A percentile compares a stretch with the other conserved stretches of the same genome.
phyloP scores from a whole-genome alignment of 2,113 vertebrate species.

The Phyllostomus hastatus region DNA sequence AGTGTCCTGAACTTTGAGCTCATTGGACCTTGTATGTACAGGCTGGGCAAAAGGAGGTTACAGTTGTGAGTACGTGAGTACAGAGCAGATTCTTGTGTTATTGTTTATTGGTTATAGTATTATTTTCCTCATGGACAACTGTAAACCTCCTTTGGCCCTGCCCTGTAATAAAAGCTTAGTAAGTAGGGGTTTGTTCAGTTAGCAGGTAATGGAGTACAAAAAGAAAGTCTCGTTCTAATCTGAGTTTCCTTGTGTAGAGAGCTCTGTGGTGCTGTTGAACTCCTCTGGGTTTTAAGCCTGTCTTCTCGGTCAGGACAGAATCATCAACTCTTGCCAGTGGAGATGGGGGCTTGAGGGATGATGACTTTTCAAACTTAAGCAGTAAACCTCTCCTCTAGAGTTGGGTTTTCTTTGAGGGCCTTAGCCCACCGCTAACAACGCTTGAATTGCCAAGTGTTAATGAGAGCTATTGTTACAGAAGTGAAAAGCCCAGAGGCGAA shows the following conservation, averaged over 20 bases:
- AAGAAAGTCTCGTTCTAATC: neutral
- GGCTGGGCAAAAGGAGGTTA: too few species aligned
- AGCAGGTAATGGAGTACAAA: neutral
- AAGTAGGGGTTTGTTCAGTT: neutral
- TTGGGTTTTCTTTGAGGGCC: neutral
- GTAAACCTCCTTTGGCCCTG: too few species aligned
- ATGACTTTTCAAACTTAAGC: neutral
- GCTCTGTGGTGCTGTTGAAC: neutral
- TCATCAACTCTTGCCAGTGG: neutral
- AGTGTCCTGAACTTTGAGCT: neutral
- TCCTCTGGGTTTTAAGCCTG: neutral
- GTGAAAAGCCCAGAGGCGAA: neutral
- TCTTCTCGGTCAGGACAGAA: neutral
- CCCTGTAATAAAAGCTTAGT: neutral
- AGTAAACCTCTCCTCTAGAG: neutral
- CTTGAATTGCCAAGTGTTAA: neutral
- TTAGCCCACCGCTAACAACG: neutral
- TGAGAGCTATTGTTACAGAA: neutral
- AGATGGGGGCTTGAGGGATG: neutral
- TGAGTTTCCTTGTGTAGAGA: neutral
- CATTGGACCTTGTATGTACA: neutral
- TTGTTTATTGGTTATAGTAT: too few species aligned
- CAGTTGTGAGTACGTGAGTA: too few species aligned
- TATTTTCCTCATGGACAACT: too few species aligned
- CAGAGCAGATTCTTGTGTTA: too few species aligned